Evolutionary conservation across 1,140 invertebrate species (phyloP), one percentile per base, ranked within the genome.

Genomic region (Calycopis cecrops): DNA sequence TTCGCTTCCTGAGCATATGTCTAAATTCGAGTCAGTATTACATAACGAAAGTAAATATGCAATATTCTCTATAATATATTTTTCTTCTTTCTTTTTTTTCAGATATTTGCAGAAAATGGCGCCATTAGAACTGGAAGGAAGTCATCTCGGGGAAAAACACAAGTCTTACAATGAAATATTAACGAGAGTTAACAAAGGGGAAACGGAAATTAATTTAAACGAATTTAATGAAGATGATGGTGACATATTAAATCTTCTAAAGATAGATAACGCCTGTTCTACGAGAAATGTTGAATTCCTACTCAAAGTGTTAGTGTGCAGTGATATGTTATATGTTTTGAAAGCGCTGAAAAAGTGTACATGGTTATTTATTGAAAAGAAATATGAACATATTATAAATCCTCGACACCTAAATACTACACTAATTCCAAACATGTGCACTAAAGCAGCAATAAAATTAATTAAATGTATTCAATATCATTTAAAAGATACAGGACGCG

Each of bases 241-340:
- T 42, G 77, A 83, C 54, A 17, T 77, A n/a, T 49, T 63, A 14
- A 79, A 79, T 42, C 60, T 84, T 18, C 33, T 81, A 9, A 76
- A 76, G 58, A 78, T 84, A 14, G 78, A 81, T 48, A 51, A 75
- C n/a, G 78, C 78, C 1, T 70, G 70, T 52, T 44, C 57, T 21
- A 62, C 56, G 21, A 69, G 49, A 59, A 51, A 84, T 66, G 55
- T 79, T 3, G 60, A 72, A 10, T 84, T 69, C 47, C 63, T 79
- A 18, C 48, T 81, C 16, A 67, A 70, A 52, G 66, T 76, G 49
- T 55, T 84, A 12, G 62, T 65, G 47, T 67, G 62, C 52, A 56
- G 69, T 14, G 80, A 84, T 28, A 65, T 77, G 52, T 42, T 84
- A 16, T 84, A 74, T 54, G 65, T 79, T 33, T 73, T 69, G n/a